Percentiles rank a stretch among this genome's conserved stretches.
These are phyloP conservation scores for Pterocles burchelli DNA, from an alignment of 2,113 vertebrate species.

Conservation along the genomic window DNA sequence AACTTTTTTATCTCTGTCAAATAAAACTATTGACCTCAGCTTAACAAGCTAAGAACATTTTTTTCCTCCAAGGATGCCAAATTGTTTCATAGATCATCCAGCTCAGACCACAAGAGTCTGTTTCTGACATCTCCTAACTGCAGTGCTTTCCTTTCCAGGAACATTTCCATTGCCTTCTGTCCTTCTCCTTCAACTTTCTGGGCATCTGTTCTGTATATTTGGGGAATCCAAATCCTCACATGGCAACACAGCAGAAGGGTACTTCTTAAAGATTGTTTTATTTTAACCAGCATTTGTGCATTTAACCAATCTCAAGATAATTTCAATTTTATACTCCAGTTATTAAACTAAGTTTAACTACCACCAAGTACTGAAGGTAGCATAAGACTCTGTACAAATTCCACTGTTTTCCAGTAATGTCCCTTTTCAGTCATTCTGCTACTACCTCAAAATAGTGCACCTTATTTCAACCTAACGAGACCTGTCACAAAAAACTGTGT, in stretches of 20 bases:
- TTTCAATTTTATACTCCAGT: not conserved
- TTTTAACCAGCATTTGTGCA: not conserved
- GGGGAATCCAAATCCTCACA: not conserved
- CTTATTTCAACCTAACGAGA: conserved; percentile 43
- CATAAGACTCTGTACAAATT: not conserved
- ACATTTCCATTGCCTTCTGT: not conserved
- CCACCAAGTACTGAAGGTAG: not conserved
- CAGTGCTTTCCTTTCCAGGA: not conserved
- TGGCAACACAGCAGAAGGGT: not conserved
- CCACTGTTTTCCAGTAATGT: not conserved
- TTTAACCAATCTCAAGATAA: not conserved
- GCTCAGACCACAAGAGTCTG: not conserved
- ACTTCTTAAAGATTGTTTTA: not conserved
- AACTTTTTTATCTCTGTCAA: not conserved
- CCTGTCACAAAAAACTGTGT: not conserved
- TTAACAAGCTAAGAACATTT: not conserved
- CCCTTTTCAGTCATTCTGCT: conserved; percentile 25
- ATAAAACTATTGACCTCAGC: not conserved
- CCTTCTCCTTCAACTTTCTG: not conserved
- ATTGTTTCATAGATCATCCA: not conserved
- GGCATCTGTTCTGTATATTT: not conserved
- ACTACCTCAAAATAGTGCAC: conserved; percentile 31
- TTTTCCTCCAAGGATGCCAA: not conserved
- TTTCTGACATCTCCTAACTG: not conserved
- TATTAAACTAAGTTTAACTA: not conserved